Evolutionary conservation across 2,113 vertebrate species (phyloP), one percentile per base, ranked within the genome.

Genomic region (Dissostichus mawsoni): DNA sequence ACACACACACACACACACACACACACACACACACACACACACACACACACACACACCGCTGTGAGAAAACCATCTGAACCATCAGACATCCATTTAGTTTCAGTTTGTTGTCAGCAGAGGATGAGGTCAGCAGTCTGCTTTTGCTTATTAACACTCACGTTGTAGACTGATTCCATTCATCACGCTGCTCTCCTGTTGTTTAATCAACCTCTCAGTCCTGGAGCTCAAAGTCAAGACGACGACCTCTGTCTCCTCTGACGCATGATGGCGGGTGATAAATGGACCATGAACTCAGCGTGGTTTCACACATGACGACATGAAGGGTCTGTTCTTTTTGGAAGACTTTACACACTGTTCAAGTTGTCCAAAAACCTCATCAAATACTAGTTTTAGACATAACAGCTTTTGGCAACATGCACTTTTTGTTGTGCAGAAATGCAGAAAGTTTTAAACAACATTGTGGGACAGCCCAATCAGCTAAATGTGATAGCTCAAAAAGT

Each of bases 91-190:
- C 77, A 80, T 86, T 89, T 51, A 69, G 71, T 67, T 53, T 59
- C 45, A 23, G 36, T 5, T 59, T 83, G 57, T 53, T 36, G 16
- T 73, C 73, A 67, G 33, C 51, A 63, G 66, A 74, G 74, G 62
- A 85, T 72, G 74, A 87, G 67, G 80, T 84, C 86, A 82, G 81
- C 78, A n/a, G 48, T 74, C 62, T 76, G 77, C 47, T 74, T 87
- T 76, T 61, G 63, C 81, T 84, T 78, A 84, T 84, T 85, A 89
- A 77, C 76, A 57, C 70, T 47, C 69, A 57, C 50, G 61, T 80
- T 76, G 68, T 18, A 1, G 23, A 56, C 14, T 8, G 29, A 59
- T 52, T 74, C 23, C 25, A 63, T 88, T 80, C 44, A 87, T 85
- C 88, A 78, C 50, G 68, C 14, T 79, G 41, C 13, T 57, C n/a